These are phyloP conservation scores for Perizoma flavofasciatum DNA, from an alignment of 2,888 invertebrate species.

Conservation along the genomic window DNA sequence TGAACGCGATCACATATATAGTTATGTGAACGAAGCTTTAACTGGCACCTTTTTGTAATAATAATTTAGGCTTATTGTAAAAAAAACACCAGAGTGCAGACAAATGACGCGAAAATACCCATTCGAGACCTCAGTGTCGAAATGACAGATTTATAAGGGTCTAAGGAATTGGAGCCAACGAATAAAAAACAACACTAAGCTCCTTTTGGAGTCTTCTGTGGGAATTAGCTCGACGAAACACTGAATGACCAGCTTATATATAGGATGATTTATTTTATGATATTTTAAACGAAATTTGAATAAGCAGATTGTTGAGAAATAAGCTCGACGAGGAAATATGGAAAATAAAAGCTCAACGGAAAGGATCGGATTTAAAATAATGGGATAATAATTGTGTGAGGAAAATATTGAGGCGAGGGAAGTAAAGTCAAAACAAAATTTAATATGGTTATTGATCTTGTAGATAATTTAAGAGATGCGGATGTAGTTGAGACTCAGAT, in stretches of 20 bases:
- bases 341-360: background rate
- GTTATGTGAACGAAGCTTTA: too few relatives aligned
- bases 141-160: conserved; percentile 74
- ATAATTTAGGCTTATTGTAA: conserved; percentile 13
- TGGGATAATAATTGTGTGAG: background rate
- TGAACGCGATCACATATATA: too few relatives aligned
- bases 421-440: too few relatives aligned
- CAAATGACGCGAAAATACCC: conserved; percentile 23
- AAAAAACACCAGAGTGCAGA: conserved; percentile 16
- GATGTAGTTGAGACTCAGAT: too few relatives aligned
- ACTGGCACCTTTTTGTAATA: background rate
- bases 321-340: conserved; percentile 6
- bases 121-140: conserved; percentile 53
- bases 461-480: too few relatives aligned
- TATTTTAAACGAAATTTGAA: conserved; percentile 24
- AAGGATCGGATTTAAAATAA: background rate
- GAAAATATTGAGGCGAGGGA: background rate
- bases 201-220: conserved; percentile 54
- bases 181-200: conserved; percentile 54
- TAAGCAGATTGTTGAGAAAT: conserved; percentile 4
- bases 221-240: conserved; percentile 59
- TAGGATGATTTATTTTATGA: conserved; percentile 53
- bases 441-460: too few relatives aligned
- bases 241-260: conserved; percentile 49
- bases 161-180: conserved; percentile 47